Percentiles rank a stretch among this genome's conserved stretches.
Evolutionary conservation across 2,797 vertebrate genomes (phyloP).

Genomic region (Muscicapa comitata): DNA sequence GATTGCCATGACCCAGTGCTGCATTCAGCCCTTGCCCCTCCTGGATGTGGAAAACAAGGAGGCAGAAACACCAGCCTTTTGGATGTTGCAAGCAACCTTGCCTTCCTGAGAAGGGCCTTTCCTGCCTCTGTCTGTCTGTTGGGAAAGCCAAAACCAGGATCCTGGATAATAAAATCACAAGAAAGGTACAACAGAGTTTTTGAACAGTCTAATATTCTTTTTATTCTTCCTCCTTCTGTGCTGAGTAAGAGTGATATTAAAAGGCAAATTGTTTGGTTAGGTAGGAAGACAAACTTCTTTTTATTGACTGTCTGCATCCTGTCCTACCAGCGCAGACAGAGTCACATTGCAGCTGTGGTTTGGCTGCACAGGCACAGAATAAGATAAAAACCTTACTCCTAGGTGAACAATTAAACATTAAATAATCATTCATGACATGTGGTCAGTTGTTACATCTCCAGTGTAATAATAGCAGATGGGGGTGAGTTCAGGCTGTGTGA

Average conservation of each 20-base stretch:
- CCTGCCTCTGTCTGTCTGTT: not conserved
- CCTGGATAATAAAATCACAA: not conserved
- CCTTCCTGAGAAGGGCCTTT: not conserved
- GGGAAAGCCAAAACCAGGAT: not conserved
- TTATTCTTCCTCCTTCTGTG: not conserved
- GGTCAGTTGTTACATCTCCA: not conserved
- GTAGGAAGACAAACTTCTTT: not conserved
- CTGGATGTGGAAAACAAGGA: not conserved
- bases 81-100: not conserved
- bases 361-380: not conserved
- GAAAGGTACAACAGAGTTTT: not conserved
- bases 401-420: not conserved
- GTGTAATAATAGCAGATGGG: not conserved
- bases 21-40: not conserved
- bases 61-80: not conserved
- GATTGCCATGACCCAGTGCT: not conserved
- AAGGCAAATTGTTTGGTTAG: not conserved
- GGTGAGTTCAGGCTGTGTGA: not conserved
- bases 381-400: not conserved
- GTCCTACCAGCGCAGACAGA: not conserved
- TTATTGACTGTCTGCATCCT: not conserved
- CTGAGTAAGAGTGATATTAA: not conserved
- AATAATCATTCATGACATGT: not conserved
- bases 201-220: not conserved
- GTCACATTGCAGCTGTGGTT: slow-evolving; percentile 5